Conservation (phyloP, 2,113 vertebrate species). For the Calidris pygmaea region DNA sequence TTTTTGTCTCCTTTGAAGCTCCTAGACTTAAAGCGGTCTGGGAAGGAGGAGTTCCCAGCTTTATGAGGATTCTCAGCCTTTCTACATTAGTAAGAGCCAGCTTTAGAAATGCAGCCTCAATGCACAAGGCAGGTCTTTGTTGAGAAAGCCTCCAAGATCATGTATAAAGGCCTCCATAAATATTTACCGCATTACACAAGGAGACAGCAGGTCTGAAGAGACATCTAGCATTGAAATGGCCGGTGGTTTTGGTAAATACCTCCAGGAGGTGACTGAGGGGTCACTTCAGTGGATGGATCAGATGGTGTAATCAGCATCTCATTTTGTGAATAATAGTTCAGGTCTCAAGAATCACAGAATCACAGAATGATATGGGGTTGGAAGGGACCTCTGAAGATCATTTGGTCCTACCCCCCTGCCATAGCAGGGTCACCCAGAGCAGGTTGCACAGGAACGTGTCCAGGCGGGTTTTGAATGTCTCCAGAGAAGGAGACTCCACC, state of each 20-base stretch:
- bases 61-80: background rate
- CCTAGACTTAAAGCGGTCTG: background rate
- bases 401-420: too few relatives aligned
- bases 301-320: background rate
- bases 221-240: background rate
- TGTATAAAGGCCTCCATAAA: background rate
- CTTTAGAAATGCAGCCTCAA: background rate
- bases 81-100: background rate
- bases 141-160: background rate
- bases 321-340: background rate
- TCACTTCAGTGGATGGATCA: background rate
- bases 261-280: background rate
- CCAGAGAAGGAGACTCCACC: too few relatives aligned
- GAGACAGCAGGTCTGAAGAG: background rate
- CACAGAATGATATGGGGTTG: too few relatives aligned
- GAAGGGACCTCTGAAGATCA: too few relatives aligned
- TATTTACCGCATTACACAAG: background rate
- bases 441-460: too few relatives aligned
- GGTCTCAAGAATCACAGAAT: background rate
- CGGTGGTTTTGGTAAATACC: background rate
- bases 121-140: background rate
- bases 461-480: too few relatives aligned
- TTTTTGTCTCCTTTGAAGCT: background rate
- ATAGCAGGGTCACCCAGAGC: too few relatives aligned
- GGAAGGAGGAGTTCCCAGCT: background rate